Conservation (phyloP, 2,797 vertebrate genomes). For the Dallia pectoralis region DNA sequence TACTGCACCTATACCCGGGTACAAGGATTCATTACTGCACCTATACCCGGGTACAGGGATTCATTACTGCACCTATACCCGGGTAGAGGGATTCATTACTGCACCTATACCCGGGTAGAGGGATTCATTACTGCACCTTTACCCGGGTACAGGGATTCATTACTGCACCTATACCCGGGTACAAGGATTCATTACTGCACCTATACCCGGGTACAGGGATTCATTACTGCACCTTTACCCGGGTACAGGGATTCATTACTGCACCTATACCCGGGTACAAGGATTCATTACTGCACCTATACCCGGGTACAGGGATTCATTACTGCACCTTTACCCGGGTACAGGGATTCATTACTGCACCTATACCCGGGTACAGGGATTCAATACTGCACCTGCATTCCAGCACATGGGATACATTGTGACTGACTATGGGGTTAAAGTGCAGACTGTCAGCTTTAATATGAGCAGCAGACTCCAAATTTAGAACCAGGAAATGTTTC, state of each 20-base stretch:
- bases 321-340: constrained; percentile 95
- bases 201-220: constrained; percentile 89
- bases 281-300: constrained; percentile 92
- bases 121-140: constrained; percentile 92
- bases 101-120: constrained; percentile 90
- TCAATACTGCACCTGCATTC: no score
- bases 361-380: constrained; percentile 89
- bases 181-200: constrained; percentile 81
- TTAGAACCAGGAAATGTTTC: no score
- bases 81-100: constrained; percentile 86
- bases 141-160: constrained; percentile 88
- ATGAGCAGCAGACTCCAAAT: no score
- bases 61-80: constrained; percentile 93
- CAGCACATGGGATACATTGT: no score
- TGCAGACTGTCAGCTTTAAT: background rate
- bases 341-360: constrained; percentile 81
- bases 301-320: constrained; percentile 88
- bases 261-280: constrained; percentile 90
- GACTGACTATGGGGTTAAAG: no score
- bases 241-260: constrained; percentile 86
- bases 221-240: constrained; percentile 93
- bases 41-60: constrained; percentile 89
- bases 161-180: constrained; percentile 95
- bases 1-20: constrained; percentile 95
- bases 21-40: constrained; percentile 81